Evolutionary conservation across 2,797 vertebrate genomes (phyloP).

Genomic region (Vireo griseus): DNA sequence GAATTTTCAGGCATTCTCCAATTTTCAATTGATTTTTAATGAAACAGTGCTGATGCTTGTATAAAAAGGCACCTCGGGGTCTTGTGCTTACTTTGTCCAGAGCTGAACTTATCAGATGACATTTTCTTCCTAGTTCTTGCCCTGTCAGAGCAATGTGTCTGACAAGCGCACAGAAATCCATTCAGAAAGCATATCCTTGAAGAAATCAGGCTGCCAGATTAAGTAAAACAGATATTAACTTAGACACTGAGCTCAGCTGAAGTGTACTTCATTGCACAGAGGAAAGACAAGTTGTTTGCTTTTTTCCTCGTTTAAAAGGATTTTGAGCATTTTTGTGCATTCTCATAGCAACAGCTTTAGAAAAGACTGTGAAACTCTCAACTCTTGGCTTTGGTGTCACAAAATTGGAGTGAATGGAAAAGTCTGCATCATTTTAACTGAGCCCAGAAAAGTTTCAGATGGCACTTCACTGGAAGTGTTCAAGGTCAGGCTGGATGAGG

Average conservation of each 20-base stretch:
- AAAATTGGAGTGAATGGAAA: neutral
- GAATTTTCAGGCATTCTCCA: neutral
- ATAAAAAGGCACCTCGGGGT: neutral
- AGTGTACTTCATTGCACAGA: neutral
- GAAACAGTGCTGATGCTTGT: neutral
- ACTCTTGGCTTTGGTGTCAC: neutral
- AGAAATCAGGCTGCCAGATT: neutral
- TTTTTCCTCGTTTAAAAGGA: neutral
- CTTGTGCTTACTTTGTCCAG: neutral
- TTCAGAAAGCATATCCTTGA: neutral
- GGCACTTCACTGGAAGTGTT: neutral
- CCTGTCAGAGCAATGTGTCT: neutral
- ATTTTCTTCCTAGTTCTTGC: neutral
- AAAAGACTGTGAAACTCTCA: neutral
- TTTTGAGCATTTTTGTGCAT: neutral
- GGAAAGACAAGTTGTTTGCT: rapidly evolving
- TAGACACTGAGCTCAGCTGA: neutral
- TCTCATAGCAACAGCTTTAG: neutral
- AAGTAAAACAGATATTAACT: neutral
- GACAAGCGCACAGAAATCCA: neutral
- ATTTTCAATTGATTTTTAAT: conserved; percentile 34
- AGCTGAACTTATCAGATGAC: neutral
- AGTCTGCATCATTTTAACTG: neutral
- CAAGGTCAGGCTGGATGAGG: neutral
- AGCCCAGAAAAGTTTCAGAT: neutral